phyloP scores from a whole-genome alignment of 2,888 invertebrate species.

The Ellobium chinense region DNA sequence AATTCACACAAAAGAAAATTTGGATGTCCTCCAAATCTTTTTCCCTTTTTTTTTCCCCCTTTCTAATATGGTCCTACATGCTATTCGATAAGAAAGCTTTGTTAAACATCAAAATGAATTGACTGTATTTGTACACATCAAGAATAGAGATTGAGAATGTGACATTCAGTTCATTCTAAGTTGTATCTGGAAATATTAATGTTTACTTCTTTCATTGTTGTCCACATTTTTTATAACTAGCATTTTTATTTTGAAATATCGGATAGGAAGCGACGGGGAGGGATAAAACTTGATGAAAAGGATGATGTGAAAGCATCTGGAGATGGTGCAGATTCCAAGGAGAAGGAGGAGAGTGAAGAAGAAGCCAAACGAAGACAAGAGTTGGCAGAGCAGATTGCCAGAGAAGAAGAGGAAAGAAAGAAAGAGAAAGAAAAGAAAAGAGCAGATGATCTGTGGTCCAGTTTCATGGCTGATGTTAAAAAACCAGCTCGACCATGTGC shows the following conservation, averaged over 20 bases:
- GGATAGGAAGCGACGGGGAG: constrained; percentile 47
- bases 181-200: neutral
- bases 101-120: no score
- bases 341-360: constrained; percentile 11
- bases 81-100: no score
- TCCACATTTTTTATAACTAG: neutral
- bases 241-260: neutral
- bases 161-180: no score
- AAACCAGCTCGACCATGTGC: constrained; percentile 49
- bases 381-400: constrained; percentile 59
- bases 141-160: no score
- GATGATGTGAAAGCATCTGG: neutral
- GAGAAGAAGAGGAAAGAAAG: constrained; percentile 65
- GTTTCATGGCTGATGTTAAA: constrained; percentile 77
- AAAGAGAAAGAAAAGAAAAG: constrained; percentile 73
- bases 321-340: neutral
- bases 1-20: no score
- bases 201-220: neutral
- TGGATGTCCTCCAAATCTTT: no score
- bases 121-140: no score
- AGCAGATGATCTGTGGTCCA: constrained; percentile 76
- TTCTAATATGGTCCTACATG: no score
- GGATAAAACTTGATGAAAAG: constrained; percentile 43
- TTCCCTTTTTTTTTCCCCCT: no score
- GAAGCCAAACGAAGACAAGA: constrained; percentile 53